Percentiles rank a stretch among this genome's conserved stretches.
phyloP scores from a whole-genome alignment of 2,888 invertebrate genomes.

The Drosophila eohydei region DNA sequence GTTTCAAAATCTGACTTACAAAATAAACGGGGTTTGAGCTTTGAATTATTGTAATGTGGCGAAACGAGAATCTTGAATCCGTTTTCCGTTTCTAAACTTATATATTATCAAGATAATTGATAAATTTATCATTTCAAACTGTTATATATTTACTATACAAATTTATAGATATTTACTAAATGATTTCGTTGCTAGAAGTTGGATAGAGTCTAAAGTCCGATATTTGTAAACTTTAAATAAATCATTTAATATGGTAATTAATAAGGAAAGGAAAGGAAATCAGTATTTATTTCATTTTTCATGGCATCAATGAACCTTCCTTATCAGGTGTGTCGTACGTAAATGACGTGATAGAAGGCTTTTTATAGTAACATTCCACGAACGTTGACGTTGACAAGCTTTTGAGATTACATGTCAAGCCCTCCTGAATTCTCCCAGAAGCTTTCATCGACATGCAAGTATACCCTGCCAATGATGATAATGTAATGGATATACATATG shows the following conservation, averaged over 20 bases:
- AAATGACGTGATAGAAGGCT: slow-evolving; percentile 21
- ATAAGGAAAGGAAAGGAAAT: not conserved
- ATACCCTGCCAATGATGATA: not conserved
- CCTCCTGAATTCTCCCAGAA: slow-evolving; percentile 33
- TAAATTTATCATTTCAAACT: too few species aligned
- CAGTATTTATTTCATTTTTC: not conserved
- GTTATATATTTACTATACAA: too few species aligned
- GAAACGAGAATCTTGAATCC: too few species aligned
- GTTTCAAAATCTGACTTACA: too few species aligned
- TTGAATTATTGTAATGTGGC: too few species aligned
- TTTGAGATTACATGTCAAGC: slow-evolving; percentile 23
- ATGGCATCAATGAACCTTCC: slow-evolving; percentile 45
- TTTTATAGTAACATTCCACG: slow-evolving; percentile 19
- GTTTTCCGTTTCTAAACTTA: too few species aligned
- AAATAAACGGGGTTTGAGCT: too few species aligned
- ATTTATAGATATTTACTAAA: too few species aligned
- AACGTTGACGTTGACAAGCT: slow-evolving; percentile 13
- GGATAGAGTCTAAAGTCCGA: too few species aligned
- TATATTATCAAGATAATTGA: too few species aligned
- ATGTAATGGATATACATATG: not conserved
- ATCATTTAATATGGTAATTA: not conserved
- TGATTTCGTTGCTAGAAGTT: too few species aligned
- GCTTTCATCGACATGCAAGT: slow-evolving; percentile 1
- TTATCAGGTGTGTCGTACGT: slow-evolving; percentile 32
- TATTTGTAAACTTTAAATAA: not conserved